Base-by-base conservation (phyloP, 2,888 invertebrate species). In the Pandemis heparana region DNA sequence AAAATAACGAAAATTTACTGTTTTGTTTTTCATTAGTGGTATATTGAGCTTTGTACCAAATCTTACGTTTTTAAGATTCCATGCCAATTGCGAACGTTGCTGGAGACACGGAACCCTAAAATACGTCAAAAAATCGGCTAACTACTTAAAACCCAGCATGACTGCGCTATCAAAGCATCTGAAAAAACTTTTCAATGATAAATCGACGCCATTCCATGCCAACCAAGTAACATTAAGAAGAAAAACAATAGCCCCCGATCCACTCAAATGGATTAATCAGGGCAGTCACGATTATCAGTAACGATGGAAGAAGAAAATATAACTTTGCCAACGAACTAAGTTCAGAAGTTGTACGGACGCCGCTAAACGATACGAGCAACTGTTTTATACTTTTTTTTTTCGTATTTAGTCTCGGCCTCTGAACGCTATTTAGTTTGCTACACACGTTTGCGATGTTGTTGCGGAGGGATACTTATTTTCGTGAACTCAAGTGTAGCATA, bases 241-340 rank as follows among this genome's bases (percentile, higher is more conserved):
- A 83, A 86, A 87, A 88, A 89, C 88, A 90, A 89, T 87, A 85
- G 83, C 74, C 79, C 70, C 78, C 80, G 75, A 78, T 79, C 78
- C 78, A 81, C 77, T 80, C 75, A 78, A 82, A 87, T 88, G 88
- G 90, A 92, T 92, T 92, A 92, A 93, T 92, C 89, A 89, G 85
- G 86, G 78, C 77, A 88, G 91, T 92, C 93, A 94, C 92, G 93
- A 89, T 88, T 87, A 79, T 70, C 78, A 76, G 85, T 92, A 93
- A 93, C 86, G 93, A 92, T 85, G 84, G 87, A 91, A 41, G 82
- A 80, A 78, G 79, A 86, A 86, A 87, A 89, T 88, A 87, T 87
- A 89, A 87, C 83, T 87, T 85, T 72, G 70, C 67, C 78, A 76
- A 81, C 85, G 77, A 77, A 75, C 77, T 78, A 87, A 89, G 80